Percentiles rank a stretch among this genome's conserved stretches.
Evolutionary conservation across 2,113 vertebrate genomes (phyloP).

Genomic region (Nerophis ophidion): DNA sequence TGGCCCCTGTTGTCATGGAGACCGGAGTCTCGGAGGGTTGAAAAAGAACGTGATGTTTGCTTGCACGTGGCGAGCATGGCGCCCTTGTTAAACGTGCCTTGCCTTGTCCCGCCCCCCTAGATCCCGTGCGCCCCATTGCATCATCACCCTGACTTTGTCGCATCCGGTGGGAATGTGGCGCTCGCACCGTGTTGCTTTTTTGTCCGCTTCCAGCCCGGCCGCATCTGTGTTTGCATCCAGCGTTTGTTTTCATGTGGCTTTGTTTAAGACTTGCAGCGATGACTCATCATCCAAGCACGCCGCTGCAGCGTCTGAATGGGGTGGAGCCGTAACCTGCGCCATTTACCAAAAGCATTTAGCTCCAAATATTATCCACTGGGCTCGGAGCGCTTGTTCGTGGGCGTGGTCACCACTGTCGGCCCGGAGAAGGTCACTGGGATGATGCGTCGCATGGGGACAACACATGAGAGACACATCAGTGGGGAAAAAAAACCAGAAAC

Average conservation of each 20-base stretch:
- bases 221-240: not conserved
- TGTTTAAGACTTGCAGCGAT: not conserved
- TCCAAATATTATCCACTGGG: too few relatives aligned
- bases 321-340: not conserved
- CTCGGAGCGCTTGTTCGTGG: too few relatives aligned
- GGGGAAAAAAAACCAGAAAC: too few relatives aligned
- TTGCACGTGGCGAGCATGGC: slow-evolving; percentile 64
- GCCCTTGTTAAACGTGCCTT: slow-evolving; percentile 38
- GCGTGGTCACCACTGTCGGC: too few relatives aligned
- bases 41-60: slow-evolving; percentile 60
- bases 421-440: too few relatives aligned
- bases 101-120: slow-evolving; percentile 15
- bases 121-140: slow-evolving; percentile 16
- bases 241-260: not conserved
- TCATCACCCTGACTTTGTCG: slow-evolving; percentile 40
- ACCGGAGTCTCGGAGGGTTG: slow-evolving; percentile 69
- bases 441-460: too few relatives aligned
- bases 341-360: not conserved
- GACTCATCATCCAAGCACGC: not conserved
- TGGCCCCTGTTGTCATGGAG: slow-evolving; percentile 72
- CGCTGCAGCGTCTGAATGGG: not conserved
- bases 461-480: too few relatives aligned
- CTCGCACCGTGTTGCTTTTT: slow-evolving; percentile 5
- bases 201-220: slow-evolving; percentile 1
- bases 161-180: slow-evolving; percentile 23